Base-by-base conservation (phyloP, 2,113 vertebrate species). In the Chrysochloris asiatica region DNA sequence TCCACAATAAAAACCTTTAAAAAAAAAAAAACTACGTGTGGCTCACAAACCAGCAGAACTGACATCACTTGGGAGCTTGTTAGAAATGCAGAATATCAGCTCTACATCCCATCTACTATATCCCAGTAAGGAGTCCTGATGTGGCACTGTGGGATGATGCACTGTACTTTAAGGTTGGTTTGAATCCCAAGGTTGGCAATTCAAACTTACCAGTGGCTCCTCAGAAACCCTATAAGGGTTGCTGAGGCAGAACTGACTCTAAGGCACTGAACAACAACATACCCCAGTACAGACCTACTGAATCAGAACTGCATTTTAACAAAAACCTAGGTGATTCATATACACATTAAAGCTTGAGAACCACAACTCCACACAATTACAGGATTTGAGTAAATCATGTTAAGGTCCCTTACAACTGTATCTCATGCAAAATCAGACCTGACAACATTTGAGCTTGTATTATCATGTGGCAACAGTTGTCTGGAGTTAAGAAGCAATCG, bases 21-120 rank as follows among this genome's bases (percentile, higher is more conserved):
- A n/a, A n/a, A n/a, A n/a, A n/a, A n/a, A n/a, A n/a, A n/a, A n/a
- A n/a, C n/a, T n/a, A n/a, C n/a, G n/a, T n/a, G n/a, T n/a, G n/a
- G 24, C 82, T 48, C 80, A 86, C 28, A 92, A 83, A 52, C 26
- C 47, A 89, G 63, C 38, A 94, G 50, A 86, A 63, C 0, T 90
- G 41, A 16, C 56, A 67, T 65, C 61, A 81, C 16, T 26, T 80
- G 28, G 47, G 45, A 90, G 21, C 50, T 56, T 52, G 26, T 36
- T 45, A 92, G 41, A 92, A 83, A 92, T 10, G 28, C 30, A 79
- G n/a, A 73, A 5, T 43, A 45, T 33, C 7, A 41, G 2, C 45
- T 1, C 17, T 73, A 73, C 21, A n/a, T n/a, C n/a, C n/a, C n/a
- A n/a, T 83, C 8, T 54, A 8, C 19, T 54, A 54, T 54, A 54